Base-by-base conservation (phyloP, 2,113 vertebrate genomes). In the Chunga burmeisteri region DNA sequence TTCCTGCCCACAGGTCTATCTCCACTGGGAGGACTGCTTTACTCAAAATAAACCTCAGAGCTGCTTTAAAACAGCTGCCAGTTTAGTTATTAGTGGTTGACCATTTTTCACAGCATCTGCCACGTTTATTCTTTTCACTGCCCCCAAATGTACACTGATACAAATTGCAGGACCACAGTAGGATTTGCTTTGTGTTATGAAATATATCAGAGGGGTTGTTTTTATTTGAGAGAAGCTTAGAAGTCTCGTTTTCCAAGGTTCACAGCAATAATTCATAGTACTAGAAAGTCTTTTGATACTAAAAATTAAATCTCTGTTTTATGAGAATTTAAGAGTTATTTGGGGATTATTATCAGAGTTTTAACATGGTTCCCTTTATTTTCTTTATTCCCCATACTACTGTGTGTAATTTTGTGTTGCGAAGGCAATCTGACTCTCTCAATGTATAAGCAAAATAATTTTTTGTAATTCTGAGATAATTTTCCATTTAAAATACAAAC, bases 271-370 rank as follows among this genome's bases (percentile, higher is more conserved):
- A 77, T 77, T 91, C 67, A 25, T 46, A 55, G 82, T 58, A 17
- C 29, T 52, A 78, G 38, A 52, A 92, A 55, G 42, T 78, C 29
- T 81, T 92, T 70, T 72, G 36, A 78, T 94, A 90, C 77, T 94
- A 92, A 94, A 95, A 94, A 79, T 91, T 82, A 79, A 95, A 83
- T 66, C 86, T 81, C 32, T 85, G 40, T 17, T 90, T 95, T 96
- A 70, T 88, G 49, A 95, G 53, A 86, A 75, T 88, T 91, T 87
- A 82, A 36, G 56, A 59, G 56, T 46, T 88, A 34, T 91, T 87
- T 62, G 3, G 42, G 52, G 13, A 10, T 65, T 77, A 40, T 61
- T 90, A 72, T 85, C 46, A 72, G 53, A 73, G 5, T 82, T 70
- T 85, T 80, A 62, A 58, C 18, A 19, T 29, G n/a, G 27, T 73